These are phyloP conservation scores for Pseudoatta argentina DNA, from an alignment of 1,140 invertebrate species.

Conservation along the genomic window DNA sequence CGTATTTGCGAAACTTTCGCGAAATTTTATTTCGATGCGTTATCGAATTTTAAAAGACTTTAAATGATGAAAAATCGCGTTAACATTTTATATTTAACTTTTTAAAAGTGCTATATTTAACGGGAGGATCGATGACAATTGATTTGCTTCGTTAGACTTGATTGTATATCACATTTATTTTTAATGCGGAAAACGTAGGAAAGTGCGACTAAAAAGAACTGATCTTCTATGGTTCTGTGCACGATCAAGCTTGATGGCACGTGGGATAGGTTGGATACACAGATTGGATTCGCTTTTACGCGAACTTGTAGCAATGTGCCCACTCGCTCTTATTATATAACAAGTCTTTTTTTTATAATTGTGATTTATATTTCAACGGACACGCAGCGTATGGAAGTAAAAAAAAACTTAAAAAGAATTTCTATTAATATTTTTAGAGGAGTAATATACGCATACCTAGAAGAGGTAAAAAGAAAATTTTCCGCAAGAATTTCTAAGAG, in stretches of 20 bases:
- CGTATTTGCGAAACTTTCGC: background rate
- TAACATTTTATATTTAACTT: no score
- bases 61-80: no score
- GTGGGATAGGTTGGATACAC: background rate
- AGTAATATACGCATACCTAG: background rate
- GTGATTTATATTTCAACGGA: background rate
- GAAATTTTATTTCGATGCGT: background rate
- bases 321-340: constrained; percentile 1
- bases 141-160: background rate
- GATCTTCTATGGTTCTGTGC: constrained; percentile 45
- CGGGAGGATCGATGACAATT: background rate
- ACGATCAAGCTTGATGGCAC: constrained; percentile 58
- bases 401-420: background rate
- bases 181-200: constrained; percentile 22
- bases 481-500: background rate
- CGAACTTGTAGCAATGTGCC: constrained; percentile 3
- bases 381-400: background rate
- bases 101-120: background rate
- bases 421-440: background rate
- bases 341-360: constrained; percentile 8
- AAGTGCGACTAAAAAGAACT: constrained; percentile 48
- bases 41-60: background rate
- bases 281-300: constrained; percentile 9
- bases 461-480: background rate
- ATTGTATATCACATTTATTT: background rate